A percentile compares a stretch with the other conserved stretches of the same genome.
Evolutionary conservation across 2,797 vertebrate genomes (phyloP).

Genomic region (Leucoraja ocellata): DNA sequence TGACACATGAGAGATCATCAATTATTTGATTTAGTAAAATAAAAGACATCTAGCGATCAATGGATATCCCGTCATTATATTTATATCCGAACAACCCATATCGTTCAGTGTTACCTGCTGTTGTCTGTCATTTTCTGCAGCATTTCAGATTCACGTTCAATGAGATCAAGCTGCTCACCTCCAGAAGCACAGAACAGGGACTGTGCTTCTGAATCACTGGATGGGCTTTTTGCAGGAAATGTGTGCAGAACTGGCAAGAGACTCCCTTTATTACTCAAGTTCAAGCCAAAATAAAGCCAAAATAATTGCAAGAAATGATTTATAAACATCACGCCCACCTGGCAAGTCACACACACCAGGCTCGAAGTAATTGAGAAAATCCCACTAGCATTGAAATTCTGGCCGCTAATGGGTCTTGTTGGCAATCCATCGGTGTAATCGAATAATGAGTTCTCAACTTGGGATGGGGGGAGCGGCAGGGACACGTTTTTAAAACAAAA

Average conservation of each 20-base stretch:
- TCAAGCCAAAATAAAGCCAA: neutral
- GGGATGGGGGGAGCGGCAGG: neutral
- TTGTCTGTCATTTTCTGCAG: slow-evolving; percentile 22
- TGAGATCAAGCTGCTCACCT: slow-evolving; percentile 24
- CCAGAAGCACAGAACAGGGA: neutral
- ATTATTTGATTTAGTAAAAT: neutral
- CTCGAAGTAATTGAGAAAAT: neutral
- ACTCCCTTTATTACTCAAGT: neutral
- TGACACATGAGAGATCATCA: neutral
- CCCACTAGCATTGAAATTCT: neutral
- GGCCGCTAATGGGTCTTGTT: neutral
- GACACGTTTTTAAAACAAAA: neutral
- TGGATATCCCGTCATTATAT: neutral
- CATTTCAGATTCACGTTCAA: neutral
- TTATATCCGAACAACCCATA: neutral
- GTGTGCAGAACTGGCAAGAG: neutral
- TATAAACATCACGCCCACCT: slow-evolving; percentile 1
- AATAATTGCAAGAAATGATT: slow-evolving; percentile 25
- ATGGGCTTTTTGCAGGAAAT: neutral
- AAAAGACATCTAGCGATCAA: no score
- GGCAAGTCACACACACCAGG: neutral
- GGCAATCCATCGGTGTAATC: neutral
- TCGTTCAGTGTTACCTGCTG: neutral
- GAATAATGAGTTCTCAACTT: neutral
- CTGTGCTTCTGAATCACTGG: neutral